Percentiles rank a stretch among this genome's conserved stretches.
phyloP scores from a whole-genome alignment of 2,797 vertebrate genomes.

The Sciurus carolinensis region DNA sequence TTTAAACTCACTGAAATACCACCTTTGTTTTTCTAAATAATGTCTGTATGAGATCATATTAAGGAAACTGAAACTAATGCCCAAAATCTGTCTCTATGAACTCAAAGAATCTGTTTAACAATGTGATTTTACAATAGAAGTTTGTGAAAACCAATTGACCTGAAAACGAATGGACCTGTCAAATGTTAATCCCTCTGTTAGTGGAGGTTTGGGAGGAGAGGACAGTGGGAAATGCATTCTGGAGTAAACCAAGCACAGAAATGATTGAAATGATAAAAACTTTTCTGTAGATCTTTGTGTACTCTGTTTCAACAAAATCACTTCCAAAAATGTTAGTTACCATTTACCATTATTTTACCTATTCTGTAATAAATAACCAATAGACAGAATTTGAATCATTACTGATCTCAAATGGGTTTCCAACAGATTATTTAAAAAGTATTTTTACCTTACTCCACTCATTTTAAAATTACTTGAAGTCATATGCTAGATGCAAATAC shows the following conservation, averaged over 20 bases:
- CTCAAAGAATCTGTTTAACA: not conserved
- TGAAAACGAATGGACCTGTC: not conserved
- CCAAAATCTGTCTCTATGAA: not conserved
- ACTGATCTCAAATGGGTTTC: not conserved
- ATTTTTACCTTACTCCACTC: not conserved
- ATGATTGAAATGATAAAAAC: not conserved
- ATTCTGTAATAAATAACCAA: not conserved
- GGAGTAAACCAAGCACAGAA: not conserved
- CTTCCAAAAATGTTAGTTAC: not conserved
- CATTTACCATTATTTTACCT: not conserved
- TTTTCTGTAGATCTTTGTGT: not conserved
- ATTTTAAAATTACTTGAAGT: not conserved
- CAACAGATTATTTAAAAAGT: not conserved
- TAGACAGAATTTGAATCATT: not conserved
- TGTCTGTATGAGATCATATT: not conserved
- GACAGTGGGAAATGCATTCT: not conserved
- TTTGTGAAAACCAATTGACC: not conserved
- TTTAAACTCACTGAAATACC: constrained; percentile 32
- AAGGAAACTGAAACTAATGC: not conserved
- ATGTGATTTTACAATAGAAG: constrained; percentile 23
- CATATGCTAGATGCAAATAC: not conserved
- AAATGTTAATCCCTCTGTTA: not conserved
- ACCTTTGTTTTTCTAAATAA: constrained; percentile 3
- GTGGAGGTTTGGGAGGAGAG: not conserved
- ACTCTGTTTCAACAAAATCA: not conserved